Evolutionary conservation across 2,113 vertebrate species (phyloP).

Genomic region (Odontesthes bonariensis): DNA sequence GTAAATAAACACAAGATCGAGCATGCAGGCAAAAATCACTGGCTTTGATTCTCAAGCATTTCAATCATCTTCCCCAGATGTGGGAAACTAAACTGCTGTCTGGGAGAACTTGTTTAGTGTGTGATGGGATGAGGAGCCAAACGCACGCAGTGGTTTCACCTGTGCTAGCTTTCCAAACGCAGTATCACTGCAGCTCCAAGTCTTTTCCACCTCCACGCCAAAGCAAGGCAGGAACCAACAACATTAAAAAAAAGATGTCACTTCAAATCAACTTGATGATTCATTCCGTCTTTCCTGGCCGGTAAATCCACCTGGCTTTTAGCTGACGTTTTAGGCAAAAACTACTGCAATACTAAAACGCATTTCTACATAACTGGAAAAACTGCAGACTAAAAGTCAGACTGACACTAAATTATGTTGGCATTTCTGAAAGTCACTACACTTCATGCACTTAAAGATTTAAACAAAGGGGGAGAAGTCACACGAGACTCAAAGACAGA

Average conservation of each 20-base stretch:
- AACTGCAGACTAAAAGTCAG: not conserved
- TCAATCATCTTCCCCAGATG: not conserved
- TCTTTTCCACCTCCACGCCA: not conserved
- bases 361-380: not conserved
- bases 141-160: not conserved
- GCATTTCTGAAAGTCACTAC: not conserved
- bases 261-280: conserved; percentile 1
- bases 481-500: conserved; percentile 18
- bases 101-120: conserved; percentile 25
- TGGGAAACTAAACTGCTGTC: not conserved
- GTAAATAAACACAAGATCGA: not conserved
- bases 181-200: conserved; percentile 23
- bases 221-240: conserved; percentile 28
- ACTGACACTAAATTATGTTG: not conserved
- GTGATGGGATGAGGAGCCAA: not conserved
- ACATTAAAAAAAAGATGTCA: conserved; percentile 12
- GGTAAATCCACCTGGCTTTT: not conserved
- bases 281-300: not conserved
- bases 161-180: conserved; percentile 14
- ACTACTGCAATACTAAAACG: not conserved
- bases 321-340: conserved; percentile 2
- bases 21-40: not conserved
- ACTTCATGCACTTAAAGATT: conserved; percentile 18
- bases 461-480: conserved; percentile 6
- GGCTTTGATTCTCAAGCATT: not conserved